Percentiles rank a stretch among this genome's conserved stretches.
phyloP scores from a whole-genome alignment of 2,797 vertebrate genomes.

The Anguilla anguilla region DNA sequence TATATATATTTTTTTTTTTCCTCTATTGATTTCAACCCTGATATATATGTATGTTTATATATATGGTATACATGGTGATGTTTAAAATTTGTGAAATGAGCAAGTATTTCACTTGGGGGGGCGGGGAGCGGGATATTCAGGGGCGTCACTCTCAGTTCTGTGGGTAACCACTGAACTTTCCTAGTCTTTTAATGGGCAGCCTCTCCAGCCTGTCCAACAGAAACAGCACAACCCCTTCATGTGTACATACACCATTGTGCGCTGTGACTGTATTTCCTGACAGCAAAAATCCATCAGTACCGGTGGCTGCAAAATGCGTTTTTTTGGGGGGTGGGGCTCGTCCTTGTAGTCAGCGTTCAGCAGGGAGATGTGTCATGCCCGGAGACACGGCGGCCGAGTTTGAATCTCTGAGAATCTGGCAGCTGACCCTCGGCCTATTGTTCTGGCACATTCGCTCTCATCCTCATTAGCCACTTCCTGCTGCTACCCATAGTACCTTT shows the following conservation, averaged over 20 bases:
- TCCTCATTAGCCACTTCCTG: neutral
- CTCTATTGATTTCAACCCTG: no score
- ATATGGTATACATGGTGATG: no score
- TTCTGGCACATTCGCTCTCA: conserved; percentile 14
- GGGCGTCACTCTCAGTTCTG: neutral
- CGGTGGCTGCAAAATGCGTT: no score
- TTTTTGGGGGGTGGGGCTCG: neutral
- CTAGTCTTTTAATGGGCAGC: neutral
- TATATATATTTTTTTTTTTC: no score
- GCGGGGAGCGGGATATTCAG: no score
- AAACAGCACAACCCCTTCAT: neutral
- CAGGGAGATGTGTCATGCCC: conserved; percentile 17
- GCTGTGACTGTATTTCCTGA: neutral
- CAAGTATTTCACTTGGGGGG: no score
- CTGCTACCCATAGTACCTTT: neutral
- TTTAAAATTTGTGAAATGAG: no score
- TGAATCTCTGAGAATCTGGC: conserved; percentile 11
- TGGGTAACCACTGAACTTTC: neutral
- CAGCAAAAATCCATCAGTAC: neutral
- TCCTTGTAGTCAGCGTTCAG: neutral
- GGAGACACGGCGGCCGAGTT: neutral
- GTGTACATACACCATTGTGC: neutral
- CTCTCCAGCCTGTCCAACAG: neutral
- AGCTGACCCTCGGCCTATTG: conserved; percentile 36
- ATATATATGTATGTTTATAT: no score